Conservation (phyloP, 2,113 vertebrate species). For the Rhynchopsitta pachyrhyncha region DNA sequence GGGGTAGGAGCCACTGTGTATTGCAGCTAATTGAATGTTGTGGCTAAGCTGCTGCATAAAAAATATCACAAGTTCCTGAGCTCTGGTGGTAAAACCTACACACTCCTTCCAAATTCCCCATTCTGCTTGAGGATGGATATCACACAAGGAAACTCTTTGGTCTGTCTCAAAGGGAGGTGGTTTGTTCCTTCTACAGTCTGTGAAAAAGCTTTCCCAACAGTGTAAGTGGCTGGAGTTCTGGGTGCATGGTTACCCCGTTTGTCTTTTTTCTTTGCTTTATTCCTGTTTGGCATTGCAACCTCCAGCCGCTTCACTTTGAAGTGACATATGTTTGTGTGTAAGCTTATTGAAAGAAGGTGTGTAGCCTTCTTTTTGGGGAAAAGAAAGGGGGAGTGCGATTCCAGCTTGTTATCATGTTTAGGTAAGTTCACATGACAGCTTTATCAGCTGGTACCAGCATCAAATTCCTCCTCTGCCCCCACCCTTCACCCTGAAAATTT, state of each 20-base stretch:
- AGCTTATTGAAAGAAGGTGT: not conserved
- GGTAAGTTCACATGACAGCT: not conserved
- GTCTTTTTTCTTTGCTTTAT: not conserved
- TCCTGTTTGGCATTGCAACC: not conserved
- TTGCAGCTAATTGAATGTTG: not conserved
- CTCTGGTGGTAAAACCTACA: not conserved
- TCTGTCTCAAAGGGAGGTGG: not conserved
- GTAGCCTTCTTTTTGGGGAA: not conserved
- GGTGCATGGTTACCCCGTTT: not conserved
- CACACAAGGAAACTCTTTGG: not conserved
- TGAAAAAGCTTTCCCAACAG: not conserved
- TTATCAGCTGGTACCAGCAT: not conserved
- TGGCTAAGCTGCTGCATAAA: not conserved
- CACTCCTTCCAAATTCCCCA: not conserved
- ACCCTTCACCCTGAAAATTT: not conserved
- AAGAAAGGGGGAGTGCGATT: not conserved
- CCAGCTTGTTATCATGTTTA: fast-evolving
- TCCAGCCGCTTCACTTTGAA: not conserved
- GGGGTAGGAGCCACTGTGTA: fast-evolving
- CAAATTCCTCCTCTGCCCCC: not conserved
- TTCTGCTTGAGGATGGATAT: not conserved
- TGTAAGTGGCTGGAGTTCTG: not conserved
- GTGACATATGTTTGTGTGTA: not conserved
- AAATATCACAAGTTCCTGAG: not conserved
- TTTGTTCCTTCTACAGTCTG: not conserved